Evolutionary conservation across 2,888 invertebrate genomes (phyloP).

Genomic region (Apoda limacodes): DNA sequence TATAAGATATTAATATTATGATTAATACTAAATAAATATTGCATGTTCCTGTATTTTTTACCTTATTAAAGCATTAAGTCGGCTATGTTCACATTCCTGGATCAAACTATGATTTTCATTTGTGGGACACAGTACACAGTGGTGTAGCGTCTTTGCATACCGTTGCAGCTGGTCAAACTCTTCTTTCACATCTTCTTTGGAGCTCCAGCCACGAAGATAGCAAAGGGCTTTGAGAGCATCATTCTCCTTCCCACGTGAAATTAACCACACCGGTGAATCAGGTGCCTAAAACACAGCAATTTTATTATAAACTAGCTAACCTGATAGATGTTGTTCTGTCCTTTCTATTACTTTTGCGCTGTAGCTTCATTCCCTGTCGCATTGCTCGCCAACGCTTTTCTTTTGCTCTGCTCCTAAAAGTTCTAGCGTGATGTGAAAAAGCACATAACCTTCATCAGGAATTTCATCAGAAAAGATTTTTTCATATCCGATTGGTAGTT

Average conservation of each 20-base stretch:
- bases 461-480: too few species aligned
- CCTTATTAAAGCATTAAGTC: constrained; percentile 43
- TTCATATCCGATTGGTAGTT: too few species aligned
- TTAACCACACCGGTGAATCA: constrained; percentile 69
- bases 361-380: too few species aligned
- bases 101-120: constrained; percentile 23
- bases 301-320: too few species aligned
- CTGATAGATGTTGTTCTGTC: too few species aligned
- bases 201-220: constrained; percentile 68
- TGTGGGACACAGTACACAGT: constrained; percentile 44
- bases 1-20: too few species aligned
- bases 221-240: constrained; percentile 64
- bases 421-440: too few species aligned
- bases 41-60: constrained; percentile 21
- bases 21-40: too few species aligned
- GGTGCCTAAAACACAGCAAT: constrained; percentile 64
- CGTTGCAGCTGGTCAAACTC: constrained; percentile 51
- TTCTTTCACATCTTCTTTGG: constrained; percentile 49
- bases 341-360: too few species aligned
- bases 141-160: constrained; percentile 44
- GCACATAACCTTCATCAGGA: too few species aligned
- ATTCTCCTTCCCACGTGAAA: constrained; percentile 55
- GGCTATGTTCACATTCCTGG: constrained; percentile 39
- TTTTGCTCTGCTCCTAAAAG: too few species aligned
- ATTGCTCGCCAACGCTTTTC: too few species aligned